Percentiles rank a stretch among this genome's conserved stretches.
phyloP scores from a whole-genome alignment of 2,113 vertebrate genomes.

The Empidonax alnorum region DNA sequence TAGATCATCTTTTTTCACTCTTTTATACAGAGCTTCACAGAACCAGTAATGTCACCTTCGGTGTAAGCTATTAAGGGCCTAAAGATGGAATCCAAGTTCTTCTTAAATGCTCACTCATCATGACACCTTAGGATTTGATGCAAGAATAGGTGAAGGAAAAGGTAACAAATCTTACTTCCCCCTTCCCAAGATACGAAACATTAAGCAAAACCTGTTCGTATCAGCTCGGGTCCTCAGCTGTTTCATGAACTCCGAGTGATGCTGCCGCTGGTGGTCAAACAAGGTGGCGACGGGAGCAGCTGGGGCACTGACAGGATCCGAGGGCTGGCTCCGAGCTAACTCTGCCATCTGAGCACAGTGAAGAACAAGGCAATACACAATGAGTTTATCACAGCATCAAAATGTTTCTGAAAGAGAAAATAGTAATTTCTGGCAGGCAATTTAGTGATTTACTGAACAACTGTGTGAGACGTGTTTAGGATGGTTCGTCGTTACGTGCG shows the following conservation, averaged over 20 bases:
- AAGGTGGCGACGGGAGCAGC: conserved; percentile 60
- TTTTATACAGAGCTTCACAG: neutral
- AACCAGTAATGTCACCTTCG: neutral
- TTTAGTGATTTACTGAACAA: neutral
- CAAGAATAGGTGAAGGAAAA: neutral
- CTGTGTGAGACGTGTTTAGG: neutral
- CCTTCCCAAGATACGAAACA: neutral
- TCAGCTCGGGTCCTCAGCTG: conserved; percentile 71
- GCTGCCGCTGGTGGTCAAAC: conserved; percentile 75
- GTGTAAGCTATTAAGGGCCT: rapidly evolving
- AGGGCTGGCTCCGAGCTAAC: conserved; percentile 77
- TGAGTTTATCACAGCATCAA: neutral
- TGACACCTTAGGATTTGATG: neutral
- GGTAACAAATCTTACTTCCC: neutral
- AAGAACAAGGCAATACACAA: neutral
- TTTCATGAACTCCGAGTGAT: conserved; percentile 68
- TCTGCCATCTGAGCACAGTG: conserved; percentile 83
- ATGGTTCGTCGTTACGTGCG: neutral
- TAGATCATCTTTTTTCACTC: neutral
- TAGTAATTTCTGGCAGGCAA: neutral
- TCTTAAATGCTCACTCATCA: neutral
- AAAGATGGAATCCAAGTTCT: neutral
- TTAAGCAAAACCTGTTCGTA: conserved; percentile 77
- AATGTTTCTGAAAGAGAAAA: neutral
- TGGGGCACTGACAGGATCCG: conserved; percentile 66